Percentiles rank a stretch among this genome's conserved stretches.
Evolutionary conservation across 2,888 invertebrate genomes (phyloP).

Genomic region (Andricus quercusramuli): DNA sequence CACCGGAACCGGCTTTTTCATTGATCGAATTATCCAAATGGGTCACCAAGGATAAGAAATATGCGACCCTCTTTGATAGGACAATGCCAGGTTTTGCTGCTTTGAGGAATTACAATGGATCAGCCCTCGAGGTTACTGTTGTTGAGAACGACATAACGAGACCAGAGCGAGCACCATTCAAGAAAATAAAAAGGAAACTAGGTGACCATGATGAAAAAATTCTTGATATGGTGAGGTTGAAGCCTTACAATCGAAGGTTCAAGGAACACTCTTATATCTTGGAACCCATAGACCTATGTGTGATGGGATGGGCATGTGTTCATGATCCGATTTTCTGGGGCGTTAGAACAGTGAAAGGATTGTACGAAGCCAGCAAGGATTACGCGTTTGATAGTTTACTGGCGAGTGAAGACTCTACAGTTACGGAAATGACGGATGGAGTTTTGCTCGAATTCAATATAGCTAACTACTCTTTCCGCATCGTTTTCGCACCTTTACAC

Average conservation of each 20-base stretch:
- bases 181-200: constrained; percentile 47
- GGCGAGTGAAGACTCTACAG: constrained; percentile 65
- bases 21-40: constrained; percentile 67
- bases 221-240: constrained; percentile 41
- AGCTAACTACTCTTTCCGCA: constrained; percentile 71
- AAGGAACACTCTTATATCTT: constrained; percentile 57
- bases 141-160: constrained; percentile 69
- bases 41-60: constrained; percentile 56
- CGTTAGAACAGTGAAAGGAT: constrained; percentile 63
- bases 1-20: constrained; percentile 53
- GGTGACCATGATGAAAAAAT: background rate
- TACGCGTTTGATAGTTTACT: constrained; percentile 67
- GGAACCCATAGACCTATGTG: constrained; percentile 71
- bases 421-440: constrained; percentile 63
- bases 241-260: constrained; percentile 65
- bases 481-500: constrained; percentile 70
- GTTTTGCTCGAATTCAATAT: constrained; percentile 69
- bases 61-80: constrained; percentile 52
- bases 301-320: constrained; percentile 74
- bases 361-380: constrained; percentile 68
- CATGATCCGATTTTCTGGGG: constrained; percentile 73
- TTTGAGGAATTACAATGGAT: constrained; percentile 66
- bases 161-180: constrained; percentile 65
- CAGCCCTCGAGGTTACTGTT: constrained; percentile 67
- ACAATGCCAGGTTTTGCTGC: constrained; percentile 62